Evolutionary conservation across 2,888 invertebrate species (phyloP).

Genomic region (Aleiodes testaceus): DNA sequence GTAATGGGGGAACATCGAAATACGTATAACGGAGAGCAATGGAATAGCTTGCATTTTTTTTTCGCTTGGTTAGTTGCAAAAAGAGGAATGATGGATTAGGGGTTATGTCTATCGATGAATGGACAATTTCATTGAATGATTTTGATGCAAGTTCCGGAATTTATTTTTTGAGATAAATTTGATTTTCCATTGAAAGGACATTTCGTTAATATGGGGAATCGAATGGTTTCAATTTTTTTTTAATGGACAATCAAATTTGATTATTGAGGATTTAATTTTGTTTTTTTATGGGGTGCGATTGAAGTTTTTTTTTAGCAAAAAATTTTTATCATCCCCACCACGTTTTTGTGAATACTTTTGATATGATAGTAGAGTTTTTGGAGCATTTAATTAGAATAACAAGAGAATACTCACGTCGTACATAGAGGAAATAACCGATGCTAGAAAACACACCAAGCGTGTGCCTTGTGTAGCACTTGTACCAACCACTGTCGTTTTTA

Average conservation of each 20-base stretch:
- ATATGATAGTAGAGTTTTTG: neutral
- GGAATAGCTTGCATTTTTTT: conserved; percentile 6
- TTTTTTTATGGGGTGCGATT: neutral
- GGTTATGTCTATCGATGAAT: neutral
- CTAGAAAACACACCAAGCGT: conserved; percentile 89
- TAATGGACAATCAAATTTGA: neutral
- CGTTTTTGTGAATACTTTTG: neutral
- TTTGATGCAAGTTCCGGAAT: neutral
- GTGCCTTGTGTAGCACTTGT: conserved; percentile 91
- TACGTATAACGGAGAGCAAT: neutral
- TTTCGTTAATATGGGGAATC: no score
- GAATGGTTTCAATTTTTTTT: neutral
- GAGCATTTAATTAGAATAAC: no score
- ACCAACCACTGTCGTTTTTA: conserved; percentile 92
- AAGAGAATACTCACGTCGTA: conserved; percentile 82
- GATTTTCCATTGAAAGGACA: neutral
- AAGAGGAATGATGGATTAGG: conserved; percentile 1
- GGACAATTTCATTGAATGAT: neutral
- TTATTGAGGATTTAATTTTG: neutral
- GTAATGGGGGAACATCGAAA: conserved; percentile 61
- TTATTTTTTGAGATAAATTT: neutral
- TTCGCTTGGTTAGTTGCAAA: neutral
- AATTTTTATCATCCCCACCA: conserved; percentile 8
- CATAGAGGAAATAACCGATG: conserved; percentile 92
- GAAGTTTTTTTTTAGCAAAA: neutral